Conservation (phyloP, 2,888 invertebrate genomes). For the Ophion slaviceki region DNA sequence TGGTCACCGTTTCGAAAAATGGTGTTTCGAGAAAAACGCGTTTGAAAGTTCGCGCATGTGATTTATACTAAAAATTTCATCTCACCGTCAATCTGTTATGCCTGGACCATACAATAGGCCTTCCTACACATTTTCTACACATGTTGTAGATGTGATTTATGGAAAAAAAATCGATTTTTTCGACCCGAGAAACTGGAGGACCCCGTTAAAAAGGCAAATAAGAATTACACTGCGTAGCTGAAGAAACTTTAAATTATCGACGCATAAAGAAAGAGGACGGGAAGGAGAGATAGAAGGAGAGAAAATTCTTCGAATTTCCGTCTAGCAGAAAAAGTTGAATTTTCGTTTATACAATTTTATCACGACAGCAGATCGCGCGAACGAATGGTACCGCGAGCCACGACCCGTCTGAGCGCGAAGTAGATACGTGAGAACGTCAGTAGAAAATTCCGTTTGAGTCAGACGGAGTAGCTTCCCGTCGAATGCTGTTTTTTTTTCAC, state of each 20-base stretch:
- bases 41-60: no score
- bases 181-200: no score
- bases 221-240: neutral
- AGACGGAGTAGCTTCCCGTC: slow-evolving; percentile 5
- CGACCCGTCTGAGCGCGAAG: neutral
- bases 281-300: neutral
- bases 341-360: neutral
- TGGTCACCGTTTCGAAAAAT: no score
- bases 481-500: neutral
- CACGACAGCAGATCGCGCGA: slow-evolving; percentile 2
- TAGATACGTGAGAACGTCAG: slow-evolving; percentile 5
- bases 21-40: no score
- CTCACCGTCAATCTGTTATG: no score
- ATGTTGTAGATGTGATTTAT: no score
- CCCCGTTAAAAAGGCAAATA: no score
- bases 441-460: slow-evolving; percentile 25
- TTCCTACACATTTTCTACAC: no score
- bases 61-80: no score
- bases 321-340: neutral
- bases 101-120: no score
- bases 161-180: no score
- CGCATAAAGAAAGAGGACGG: neutral
- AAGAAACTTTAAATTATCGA: neutral
- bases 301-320: neutral
- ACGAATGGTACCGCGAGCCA: neutral